A percentile compares a stretch with the other conserved stretches of the same genome.
Evolutionary conservation across 1,140 invertebrate species (phyloP).

Genomic region (Euschistus heros): DNA sequence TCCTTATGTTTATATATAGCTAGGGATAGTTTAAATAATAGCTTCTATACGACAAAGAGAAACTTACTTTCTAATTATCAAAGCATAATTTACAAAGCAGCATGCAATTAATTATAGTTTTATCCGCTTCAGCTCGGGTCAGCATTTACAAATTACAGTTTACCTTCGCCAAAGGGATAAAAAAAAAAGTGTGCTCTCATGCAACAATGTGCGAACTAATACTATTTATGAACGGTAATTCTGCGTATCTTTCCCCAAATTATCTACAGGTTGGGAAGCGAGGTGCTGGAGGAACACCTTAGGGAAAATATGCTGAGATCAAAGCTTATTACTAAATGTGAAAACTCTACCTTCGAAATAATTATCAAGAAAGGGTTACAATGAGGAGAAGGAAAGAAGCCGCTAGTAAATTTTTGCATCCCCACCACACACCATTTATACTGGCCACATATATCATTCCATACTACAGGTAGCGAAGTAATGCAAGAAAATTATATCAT

Average conservation of each 20-base stretch:
- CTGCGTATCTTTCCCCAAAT: slow-evolving; percentile 7
- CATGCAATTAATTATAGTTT: slow-evolving; percentile 2
- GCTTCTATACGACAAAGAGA: not conserved
- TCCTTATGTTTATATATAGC: not conserved
- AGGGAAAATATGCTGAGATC: not conserved
- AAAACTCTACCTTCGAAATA: not conserved
- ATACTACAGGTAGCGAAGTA: slow-evolving; percentile 27
- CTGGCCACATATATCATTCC: slow-evolving; percentile 23
- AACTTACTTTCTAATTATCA: not conserved
- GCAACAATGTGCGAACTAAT: slow-evolving; percentile 10
- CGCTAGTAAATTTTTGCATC: slow-evolving; percentile 7
- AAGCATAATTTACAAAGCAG: slow-evolving; percentile 13
- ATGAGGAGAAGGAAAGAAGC: slow-evolving; percentile 3
- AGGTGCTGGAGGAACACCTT: not conserved
- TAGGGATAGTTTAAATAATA: not conserved
- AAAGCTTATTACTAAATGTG: not conserved
- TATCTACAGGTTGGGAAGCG: slow-evolving; percentile 7
- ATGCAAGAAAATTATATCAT: slow-evolving; percentile 22
- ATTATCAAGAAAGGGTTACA: not conserved
- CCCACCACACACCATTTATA: slow-evolving; percentile 21
- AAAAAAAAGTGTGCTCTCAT: slow-evolving; percentile 2
- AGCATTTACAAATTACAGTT: not conserved
- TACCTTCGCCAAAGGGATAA: slow-evolving; percentile 9
- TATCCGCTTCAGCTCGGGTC: not conserved
- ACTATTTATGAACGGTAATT: not conserved